Base-by-base conservation (phyloP, 2,113 vertebrate species). In the Daphoenositta chrysoptera region DNA sequence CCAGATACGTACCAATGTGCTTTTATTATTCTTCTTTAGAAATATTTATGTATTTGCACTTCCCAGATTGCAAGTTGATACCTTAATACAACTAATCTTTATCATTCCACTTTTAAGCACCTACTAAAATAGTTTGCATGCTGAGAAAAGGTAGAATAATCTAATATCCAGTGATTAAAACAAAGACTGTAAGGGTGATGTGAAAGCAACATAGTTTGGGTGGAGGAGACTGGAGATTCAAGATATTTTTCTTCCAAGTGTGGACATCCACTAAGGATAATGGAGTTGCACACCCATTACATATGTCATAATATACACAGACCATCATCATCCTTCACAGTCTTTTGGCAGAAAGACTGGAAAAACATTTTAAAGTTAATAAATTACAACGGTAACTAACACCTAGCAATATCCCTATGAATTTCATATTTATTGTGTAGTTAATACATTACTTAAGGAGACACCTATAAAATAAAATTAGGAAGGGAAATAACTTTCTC, bases 361-460 rank as follows among this genome's bases (percentile, higher is more conserved):
- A 89, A 96, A 94, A 96, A 78, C 19, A 22, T 88, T 81, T 95
- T 63, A 45, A 92, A 87, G 33, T 83, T 70, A 90, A 77, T 48
- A 86, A 68, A 95, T 71, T 35, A 64, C 71, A 88, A 87, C 18
- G 13, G 44, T 51, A 96, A 90, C 76, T 86, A 86, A 76, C 57
- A 90, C 64, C 40, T 71, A 89, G 76, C 44, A 94, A 75, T 64
- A 78, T 48, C 60, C 33, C 11, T 60, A 40, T 60, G 65, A 42
- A 65, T 79, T 94, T 94, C 16, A 24, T 94, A 75, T 89, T 95
- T 87, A 90, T 30, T 84, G 35, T 83, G 48, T 64, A 64, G 47
- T 77, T 83, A 93, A 83, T 88, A 54, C 35, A 73, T 88, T 81
- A 47, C 50, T 90, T 95, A 79, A 83, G 78, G 77, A 61, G 63